Evolutionary conservation across 2,797 vertebrate species (phyloP), one percentile per base, ranked within the genome.

Genomic region (Mormyrus proboscirostris): DNA sequence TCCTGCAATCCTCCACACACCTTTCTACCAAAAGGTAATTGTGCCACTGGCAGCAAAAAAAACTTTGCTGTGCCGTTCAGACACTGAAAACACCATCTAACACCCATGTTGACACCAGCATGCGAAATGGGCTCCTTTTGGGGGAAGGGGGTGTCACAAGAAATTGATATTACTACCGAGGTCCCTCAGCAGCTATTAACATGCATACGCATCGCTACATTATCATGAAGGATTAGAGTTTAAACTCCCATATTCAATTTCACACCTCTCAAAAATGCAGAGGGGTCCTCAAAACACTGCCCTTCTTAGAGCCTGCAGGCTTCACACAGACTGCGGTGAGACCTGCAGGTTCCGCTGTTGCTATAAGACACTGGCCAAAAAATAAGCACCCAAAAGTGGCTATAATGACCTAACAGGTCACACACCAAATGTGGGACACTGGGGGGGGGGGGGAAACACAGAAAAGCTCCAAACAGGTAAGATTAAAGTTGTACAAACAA

Each of bases 1-100:
- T 93, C 94, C 92, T 91, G 89, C 88, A 87, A 85, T 92, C 93
- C 4, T 90, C 88, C 55, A 90, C 69, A 86, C 88, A 89, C 69
- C 44, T n/a, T 29, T 59, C 44, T 41, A 69, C 62, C 41, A 50
- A 44, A 51, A 83, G 29, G 25, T 29, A 47, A 82, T 22, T 41
- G 76, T 44, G 82, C 85, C 51, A 57, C 41, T 6, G 14, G 16
- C 84, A 29, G 49, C 25, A 25, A 38, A 29, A 55, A 9, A 22
- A 33, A 33, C 29, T 59, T 9, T 9, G 29, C 53, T 57, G 16
- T 29, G 33, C 29, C 38, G 6, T 38, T 50, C 25, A 55, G 22
- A 33, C 29, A 25, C 29, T 49, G 82, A 47, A 55, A 55, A 53
- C 22, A 59, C 85, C 50, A 44, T 16, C 51, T 12, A 57, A 57